These are phyloP conservation scores for Chaetoderma sp. DNA, from an alignment of 2,888 invertebrate genomes.

Conservation along the genomic window DNA sequence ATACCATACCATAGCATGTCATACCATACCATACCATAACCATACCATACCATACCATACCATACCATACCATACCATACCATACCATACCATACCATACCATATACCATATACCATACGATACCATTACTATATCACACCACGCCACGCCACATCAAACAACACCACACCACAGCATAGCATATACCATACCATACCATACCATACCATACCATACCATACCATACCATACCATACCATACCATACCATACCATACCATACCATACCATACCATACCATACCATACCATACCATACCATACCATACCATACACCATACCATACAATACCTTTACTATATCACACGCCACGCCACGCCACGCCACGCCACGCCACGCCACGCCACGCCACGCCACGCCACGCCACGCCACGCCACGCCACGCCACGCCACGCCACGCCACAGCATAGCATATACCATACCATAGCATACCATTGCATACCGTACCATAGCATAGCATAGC, in stretches of 20 bases:
- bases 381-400: slow-evolving; percentile 28
- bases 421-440: slow-evolving; percentile 21
- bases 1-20: too few species aligned
- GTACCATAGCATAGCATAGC: too few species aligned
- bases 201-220: slow-evolving; percentile 26
- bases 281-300: slow-evolving; percentile 31
- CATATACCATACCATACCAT: slow-evolving; percentile 11
- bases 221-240: slow-evolving; percentile 25
- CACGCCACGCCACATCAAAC: too few species aligned
- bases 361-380: slow-evolving; percentile 26
- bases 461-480: slow-evolving; percentile 26
- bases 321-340: too few species aligned
- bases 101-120: too few species aligned
- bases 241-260: slow-evolving; percentile 29
- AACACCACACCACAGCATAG: too few species aligned
- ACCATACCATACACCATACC: too few species aligned
- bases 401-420: slow-evolving; percentile 26
- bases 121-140: too few species aligned
- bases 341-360: slow-evolving; percentile 26
- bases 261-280: slow-evolving; percentile 29
- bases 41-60: too few species aligned
- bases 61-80: too few species aligned
- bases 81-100: too few species aligned
- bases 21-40: too few species aligned
- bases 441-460: slow-evolving; percentile 20